Evolutionary conservation across 2,888 invertebrate genomes (phyloP), one percentile per base, ranked within the genome.

Genomic region (Apotomis turbidana): DNA sequence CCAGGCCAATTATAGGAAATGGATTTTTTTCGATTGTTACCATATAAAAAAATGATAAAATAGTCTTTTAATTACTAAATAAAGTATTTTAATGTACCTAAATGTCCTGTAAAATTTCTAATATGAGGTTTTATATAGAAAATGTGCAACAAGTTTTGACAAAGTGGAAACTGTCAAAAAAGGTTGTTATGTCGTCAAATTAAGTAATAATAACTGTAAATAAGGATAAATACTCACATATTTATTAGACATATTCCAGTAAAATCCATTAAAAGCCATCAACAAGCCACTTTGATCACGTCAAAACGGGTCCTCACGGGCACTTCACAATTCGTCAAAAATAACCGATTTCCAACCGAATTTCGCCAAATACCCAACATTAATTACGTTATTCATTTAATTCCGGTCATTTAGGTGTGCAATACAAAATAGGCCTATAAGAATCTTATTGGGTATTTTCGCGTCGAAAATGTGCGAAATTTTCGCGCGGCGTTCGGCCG

Each of bases 361-460:
- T 76, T 83, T 83, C 80, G 66, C 57, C 44, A 36, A 77, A 81
- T 85, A 89, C 83, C 76, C 70, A 75, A 69, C 74, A 75, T 84
- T 83, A 89, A 85, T 81, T 80, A 51, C 71, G 82, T 78, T 84
- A 79, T 81, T 58, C 77, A 44, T 71, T 79, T 80, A 41, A 82
- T 81, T 74, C 54, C n/a, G 77, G 75, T 69, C 76, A 75, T 69
- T 77, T 80, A 82, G 74, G 60, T 75, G 70, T 62, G 76, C 78
- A 81, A 77, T 78, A 82, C 81, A 84, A 90, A 90, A 90, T 91
- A 90, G 92, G 92, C 92, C 92, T 93, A 93, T 87, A 91, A 85
- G 90, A 92, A 89, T 93, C 90, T 92, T 92, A 90, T 91, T 89
- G 85, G 91, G 81, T 77, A 80, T 80, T 77, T 80, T 78, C 74